phyloP scores from a whole-genome alignment of 2,113 vertebrate species.

The Edolisoma coerulescens region DNA sequence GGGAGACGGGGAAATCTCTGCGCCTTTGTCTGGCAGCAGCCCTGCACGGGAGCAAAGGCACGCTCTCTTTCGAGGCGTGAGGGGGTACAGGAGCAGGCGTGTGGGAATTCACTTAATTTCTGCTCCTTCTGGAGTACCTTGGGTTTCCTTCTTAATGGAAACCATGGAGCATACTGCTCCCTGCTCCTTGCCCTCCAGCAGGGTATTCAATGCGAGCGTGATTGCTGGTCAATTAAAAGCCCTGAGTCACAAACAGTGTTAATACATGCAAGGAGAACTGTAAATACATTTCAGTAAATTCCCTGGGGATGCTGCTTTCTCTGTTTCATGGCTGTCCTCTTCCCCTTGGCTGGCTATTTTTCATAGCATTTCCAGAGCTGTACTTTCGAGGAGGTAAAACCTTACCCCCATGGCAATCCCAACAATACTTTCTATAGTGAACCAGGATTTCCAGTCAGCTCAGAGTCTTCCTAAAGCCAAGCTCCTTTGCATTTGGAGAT shows the following conservation, averaged over 20 bases:
- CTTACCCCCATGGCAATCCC: neutral
- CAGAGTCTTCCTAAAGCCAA: neutral
- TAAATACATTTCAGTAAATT: neutral
- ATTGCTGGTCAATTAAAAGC: neutral
- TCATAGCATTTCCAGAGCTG: neutral
- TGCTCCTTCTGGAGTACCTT: neutral
- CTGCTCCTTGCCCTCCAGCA: neutral
- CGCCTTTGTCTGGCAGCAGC: conserved; percentile 42
- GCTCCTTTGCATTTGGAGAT: neutral
- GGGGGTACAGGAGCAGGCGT: neutral
- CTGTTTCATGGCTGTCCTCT: neutral
- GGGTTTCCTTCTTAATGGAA: too few species aligned
- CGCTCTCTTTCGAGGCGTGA: neutral
- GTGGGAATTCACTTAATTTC: neutral
- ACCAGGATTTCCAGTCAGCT: neutral
- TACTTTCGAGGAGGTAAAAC: neutral
- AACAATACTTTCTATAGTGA: neutral
- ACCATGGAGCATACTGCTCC: fast-evolving
- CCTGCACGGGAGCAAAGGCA: neutral
- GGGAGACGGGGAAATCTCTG: neutral
- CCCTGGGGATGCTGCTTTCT: neutral
- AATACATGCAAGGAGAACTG: neutral
- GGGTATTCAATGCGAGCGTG: neutral
- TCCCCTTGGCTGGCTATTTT: neutral
- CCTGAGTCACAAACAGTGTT: neutral